Percentiles rank a stretch among this genome's conserved stretches.
Conservation (phyloP, 2,888 invertebrate species). For the Amphipoea lucens region DNA sequence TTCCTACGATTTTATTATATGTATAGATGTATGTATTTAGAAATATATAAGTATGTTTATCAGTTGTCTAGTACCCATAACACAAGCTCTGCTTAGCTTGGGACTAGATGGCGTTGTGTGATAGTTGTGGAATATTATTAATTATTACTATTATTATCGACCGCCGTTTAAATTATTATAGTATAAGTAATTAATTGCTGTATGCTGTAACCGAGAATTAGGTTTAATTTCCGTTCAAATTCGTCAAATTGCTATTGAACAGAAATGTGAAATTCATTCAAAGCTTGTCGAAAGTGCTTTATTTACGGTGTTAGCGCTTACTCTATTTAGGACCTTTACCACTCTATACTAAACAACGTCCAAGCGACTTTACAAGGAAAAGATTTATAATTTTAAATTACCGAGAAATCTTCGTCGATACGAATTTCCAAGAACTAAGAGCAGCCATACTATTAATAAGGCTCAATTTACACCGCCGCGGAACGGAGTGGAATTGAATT, state of each 20-base stretch:
- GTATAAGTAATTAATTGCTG: background rate
- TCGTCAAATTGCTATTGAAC: slow-evolving; percentile 21
- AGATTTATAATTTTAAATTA: background rate
- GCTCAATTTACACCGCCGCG: too few relatives aligned
- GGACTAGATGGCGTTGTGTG: too few relatives aligned
- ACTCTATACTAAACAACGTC: slow-evolving; percentile 6
- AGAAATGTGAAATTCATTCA: slow-evolving; percentile 25
- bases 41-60: too few relatives aligned
- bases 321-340: background rate
- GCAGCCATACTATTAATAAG: too few relatives aligned
- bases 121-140: too few relatives aligned
- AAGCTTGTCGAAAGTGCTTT: slow-evolving; percentile 21
- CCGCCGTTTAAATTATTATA: background rate
- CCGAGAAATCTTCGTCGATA: background rate
- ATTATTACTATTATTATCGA: too few relatives aligned
- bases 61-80: too few relatives aligned
- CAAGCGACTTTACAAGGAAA: background rate
- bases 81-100: too few relatives aligned
- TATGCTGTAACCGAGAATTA: background rate
- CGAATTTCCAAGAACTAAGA: background rate
- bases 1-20: too few relatives aligned
- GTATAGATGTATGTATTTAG: too few relatives aligned
- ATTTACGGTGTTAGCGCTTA: slow-evolving; percentile 1
- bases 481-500: too few relatives aligned
- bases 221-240: slow-evolving; percentile 19